These are phyloP conservation scores for Iphiclides podalirius DNA, from an alignment of 2,888 invertebrate genomes.

Conservation along the genomic window DNA sequence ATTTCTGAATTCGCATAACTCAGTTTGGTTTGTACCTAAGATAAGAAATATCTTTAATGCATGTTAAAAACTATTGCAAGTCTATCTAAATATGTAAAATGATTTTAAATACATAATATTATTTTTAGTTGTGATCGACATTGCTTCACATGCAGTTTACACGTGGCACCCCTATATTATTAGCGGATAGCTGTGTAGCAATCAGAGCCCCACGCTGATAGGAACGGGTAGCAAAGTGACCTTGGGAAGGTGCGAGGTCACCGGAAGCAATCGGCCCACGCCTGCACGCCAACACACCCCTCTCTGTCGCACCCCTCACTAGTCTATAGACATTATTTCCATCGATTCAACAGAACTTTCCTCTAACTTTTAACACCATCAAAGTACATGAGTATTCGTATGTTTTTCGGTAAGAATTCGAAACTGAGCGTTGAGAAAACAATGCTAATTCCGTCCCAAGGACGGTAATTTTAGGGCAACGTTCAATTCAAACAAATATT, in stretches of 20 bases:
- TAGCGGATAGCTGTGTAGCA: background rate
- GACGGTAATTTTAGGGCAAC: slow-evolving; percentile 13
- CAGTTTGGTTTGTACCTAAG: too few relatives aligned
- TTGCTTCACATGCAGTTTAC: background rate
- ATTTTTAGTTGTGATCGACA: background rate
- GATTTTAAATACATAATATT: background rate
- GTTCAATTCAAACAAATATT: slow-evolving; percentile 17
- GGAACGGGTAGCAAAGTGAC: slow-evolving; percentile 29
- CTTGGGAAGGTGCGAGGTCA: slow-evolving; percentile 47
- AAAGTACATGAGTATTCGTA: slow-evolving; percentile 20
- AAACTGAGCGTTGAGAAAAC: slow-evolving; percentile 35
- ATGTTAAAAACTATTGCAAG: background rate
- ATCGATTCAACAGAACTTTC: slow-evolving; percentile 27
- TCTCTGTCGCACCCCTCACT: slow-evolving; percentile 37
- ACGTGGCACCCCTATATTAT: background rate
- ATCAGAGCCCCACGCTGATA: slow-evolving; percentile 9
- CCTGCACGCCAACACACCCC: slow-evolving; percentile 57
- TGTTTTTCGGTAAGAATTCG: too few relatives aligned
- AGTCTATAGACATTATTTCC: slow-evolving; percentile 33
- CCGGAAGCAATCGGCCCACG: slow-evolving; percentile 47
- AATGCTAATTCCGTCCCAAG: slow-evolving; percentile 42
- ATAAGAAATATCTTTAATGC: too few relatives aligned
- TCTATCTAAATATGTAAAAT: background rate
- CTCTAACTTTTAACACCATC: background rate
- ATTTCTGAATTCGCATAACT: too few relatives aligned